Evolutionary conservation across 1,140 invertebrate species (phyloP), one percentile per base, ranked within the genome.

Genomic region (Calliphora vicina): DNA sequence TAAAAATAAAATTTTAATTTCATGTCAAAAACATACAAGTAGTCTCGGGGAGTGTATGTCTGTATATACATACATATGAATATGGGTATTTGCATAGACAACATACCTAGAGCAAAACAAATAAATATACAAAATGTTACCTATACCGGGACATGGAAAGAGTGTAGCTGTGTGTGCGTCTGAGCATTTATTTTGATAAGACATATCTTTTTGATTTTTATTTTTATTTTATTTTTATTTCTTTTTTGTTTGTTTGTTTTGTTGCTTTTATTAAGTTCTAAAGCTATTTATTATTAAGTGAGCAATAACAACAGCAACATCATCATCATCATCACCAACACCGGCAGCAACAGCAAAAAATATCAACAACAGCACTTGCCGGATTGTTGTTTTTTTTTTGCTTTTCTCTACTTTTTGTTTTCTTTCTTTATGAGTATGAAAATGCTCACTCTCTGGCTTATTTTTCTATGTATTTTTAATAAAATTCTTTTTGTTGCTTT

Each of bases 271-370:
- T 25, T 23, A 67, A 67, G 61, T 23, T 67, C 20, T 23, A 23
- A 67, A 67, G n/a, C 61, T 67, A 67, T 67, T 67, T 67, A 67
- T 57, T 57, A 57, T 57, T 57, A 17, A 57, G n/a, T 57, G n/a
- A 67, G 61, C 61, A 67, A 67, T 9, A 67, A 67, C n/a, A 67
- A n/a, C n/a, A n/a, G n/a, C n/a, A n/a, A n/a, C n/a, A n/a, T n/a
- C n/a, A n/a, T n/a, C n/a, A n/a, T n/a, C n/a, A n/a, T n/a, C n/a
- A n/a, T n/a, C n/a, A n/a, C n/a, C n/a, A n/a, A 23, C n/a, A 67
- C 61, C 74, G 10, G 10, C 35, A 25, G 26, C 26, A 74, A 74
- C n/a, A 74, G 26, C 13, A 43, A 78, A 20, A 78, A 73, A 76
- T 20, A 74, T 35, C 27, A 76, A 76, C 12, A 78, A 78, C 20